Percentiles rank a stretch among this genome's conserved stretches.
These are phyloP conservation scores for Meteorus cinctellus DNA, from an alignment of 2,888 invertebrate species.

Conservation along the genomic window DNA sequence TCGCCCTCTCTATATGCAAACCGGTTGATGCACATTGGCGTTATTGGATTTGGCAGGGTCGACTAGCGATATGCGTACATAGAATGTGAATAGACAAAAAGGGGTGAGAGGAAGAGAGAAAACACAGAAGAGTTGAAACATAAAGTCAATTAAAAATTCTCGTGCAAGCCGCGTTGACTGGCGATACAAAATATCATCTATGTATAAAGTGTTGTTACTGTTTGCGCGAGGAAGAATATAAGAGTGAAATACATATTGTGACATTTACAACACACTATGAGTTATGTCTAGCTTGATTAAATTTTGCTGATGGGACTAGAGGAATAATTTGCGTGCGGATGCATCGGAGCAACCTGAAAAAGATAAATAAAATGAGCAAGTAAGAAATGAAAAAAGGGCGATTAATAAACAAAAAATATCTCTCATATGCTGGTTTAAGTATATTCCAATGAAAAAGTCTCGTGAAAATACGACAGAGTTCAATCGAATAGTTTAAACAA, in stretches of 20 bases:
- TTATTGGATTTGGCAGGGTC: constrained; percentile 48
- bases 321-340: neutral
- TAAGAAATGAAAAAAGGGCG: neutral
- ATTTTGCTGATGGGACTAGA: neutral
- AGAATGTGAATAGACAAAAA: neutral
- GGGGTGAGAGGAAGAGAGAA: neutral
- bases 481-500: neutral
- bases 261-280: neutral
- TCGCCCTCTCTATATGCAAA: constrained; percentile 32
- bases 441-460: too few relatives aligned
- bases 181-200: neutral
- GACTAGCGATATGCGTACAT: constrained; percentile 37
- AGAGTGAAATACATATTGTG: neutral
- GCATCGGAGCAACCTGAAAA: neutral
- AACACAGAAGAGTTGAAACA: constrained; percentile 25
- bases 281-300: neutral
- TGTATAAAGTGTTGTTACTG: neutral
- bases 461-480: neutral
- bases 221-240: neutral
- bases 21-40: constrained; percentile 38
- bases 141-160: constrained; percentile 49
- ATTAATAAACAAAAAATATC: neutral
- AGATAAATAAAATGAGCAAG: neutral
- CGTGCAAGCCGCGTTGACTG: constrained; percentile 33
- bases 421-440: too few relatives aligned